Evolutionary conservation across 1,140 invertebrate genomes (phyloP), one percentile per base, ranked within the genome.

Genomic region (Agraylea sexmaculata): DNA sequence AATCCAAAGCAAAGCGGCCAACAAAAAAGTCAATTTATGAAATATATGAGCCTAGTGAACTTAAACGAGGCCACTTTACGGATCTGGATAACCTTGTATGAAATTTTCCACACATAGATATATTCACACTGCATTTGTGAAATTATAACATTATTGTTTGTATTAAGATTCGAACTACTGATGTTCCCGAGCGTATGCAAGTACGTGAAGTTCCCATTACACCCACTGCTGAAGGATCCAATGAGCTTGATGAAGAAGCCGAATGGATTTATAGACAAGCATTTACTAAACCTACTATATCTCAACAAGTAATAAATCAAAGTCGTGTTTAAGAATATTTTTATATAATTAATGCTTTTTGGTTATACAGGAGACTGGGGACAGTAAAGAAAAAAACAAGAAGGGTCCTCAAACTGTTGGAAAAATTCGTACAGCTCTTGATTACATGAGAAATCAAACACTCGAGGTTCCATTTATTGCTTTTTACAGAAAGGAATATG

Each of bases 381-480:
- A 73, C 49, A 66, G 68, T 0, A 67, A 70, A 37, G 70, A 73
- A 17, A 45, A 54, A 37, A 46, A 52, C 45, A 53, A 53, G 4
- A 61, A 65, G 46, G 59, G 55, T 42, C 43, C 58, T 4, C 43
- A 49, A 40, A 49, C 83, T 0, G 67, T 89, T 5, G 73, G 73
- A 10, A 97, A 96, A 61, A 97, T 98, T 12, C 80, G 83, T 32
- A 90, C 95, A 62, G 88, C 91, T 0, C 61, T 99, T 0, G 87
- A 94, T 47, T 96, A 96, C 53, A 96, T 99, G 75, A 66, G 94
- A 11, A 96, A 95, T 64, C 85, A 94, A 51, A 78, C 87, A 22
- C 72, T 92, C 51, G 93, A 97, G 68, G 92, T 97, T 17, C 92
- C 95, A 1, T 99, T 99, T 55, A 99, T 99, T 51, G 88, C 92